Conservation (phyloP, 2,113 vertebrate genomes). For the Neodon shergylaensis region DNA sequence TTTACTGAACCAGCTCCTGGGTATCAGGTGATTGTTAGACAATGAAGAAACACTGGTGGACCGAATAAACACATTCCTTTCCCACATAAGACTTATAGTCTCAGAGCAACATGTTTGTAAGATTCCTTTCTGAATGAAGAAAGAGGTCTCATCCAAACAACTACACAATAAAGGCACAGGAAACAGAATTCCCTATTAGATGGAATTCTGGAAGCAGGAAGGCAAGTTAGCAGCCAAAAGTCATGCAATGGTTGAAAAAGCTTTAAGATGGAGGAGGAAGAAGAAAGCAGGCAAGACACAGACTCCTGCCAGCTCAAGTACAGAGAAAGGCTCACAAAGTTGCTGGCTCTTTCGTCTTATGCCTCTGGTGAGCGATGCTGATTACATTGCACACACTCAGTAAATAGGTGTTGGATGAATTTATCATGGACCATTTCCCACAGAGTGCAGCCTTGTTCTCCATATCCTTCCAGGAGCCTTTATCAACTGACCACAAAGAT, state of each 20-base stretch:
- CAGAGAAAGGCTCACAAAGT: neutral
- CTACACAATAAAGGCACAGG: neutral
- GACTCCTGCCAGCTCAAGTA: neutral
- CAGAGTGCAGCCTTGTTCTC: neutral
- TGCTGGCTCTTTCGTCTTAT: neutral
- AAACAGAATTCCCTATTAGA: neutral
- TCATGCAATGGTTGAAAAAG: neutral
- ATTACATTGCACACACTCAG: neutral
- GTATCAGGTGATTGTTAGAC: neutral
- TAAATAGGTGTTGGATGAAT: conserved; percentile 28
- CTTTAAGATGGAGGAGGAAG: neutral
- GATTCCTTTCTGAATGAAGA: neutral
- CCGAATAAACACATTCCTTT: neutral
- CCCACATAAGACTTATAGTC: neutral
- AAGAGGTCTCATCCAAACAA: neutral
- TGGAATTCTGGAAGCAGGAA: neutral
- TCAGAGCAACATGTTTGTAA: neutral
- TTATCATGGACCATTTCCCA: neutral
- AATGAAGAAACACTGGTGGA: neutral
- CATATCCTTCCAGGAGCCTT: neutral
- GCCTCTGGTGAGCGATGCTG: neutral
- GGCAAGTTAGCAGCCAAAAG: neutral
- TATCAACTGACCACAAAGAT: neutral
- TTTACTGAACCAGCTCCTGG: neutral
- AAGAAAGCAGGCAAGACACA: neutral